Conservation (phyloP, 2,888 invertebrate genomes). For the Platycheirus rosarum region DNA sequence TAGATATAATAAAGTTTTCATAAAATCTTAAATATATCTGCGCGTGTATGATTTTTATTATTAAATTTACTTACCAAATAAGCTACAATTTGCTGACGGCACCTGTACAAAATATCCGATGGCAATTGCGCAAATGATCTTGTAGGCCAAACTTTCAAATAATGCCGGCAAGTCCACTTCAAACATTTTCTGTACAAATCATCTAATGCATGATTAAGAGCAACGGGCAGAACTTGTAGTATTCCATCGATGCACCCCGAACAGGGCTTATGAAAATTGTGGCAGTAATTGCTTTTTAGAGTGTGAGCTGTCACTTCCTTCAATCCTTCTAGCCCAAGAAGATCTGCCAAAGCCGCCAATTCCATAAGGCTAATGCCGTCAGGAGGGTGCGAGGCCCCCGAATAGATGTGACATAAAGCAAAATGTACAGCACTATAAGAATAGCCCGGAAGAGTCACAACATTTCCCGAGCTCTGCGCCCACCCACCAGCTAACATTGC, state of each 20-base stretch:
- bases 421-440: slow-evolving; percentile 93
- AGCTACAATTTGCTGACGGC: slow-evolving; percentile 91
- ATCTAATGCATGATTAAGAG: slow-evolving; percentile 92
- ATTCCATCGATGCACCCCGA: slow-evolving; percentile 93
- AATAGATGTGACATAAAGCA: slow-evolving; percentile 96
- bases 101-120: slow-evolving; percentile 91
- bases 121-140: slow-evolving; percentile 94
- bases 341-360: slow-evolving; percentile 93
- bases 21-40: no score
- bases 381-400: slow-evolving; percentile 94
- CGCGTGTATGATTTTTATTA: no score
- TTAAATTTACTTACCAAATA: slow-evolving; percentile 87
- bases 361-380: slow-evolving; percentile 93
- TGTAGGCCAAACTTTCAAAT: slow-evolving; percentile 94
- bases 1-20: no score
- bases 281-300: slow-evolving; percentile 94
- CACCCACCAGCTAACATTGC: slow-evolving; percentile 94
- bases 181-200: slow-evolving; percentile 93
- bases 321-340: slow-evolving; percentile 94
- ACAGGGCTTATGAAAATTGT: slow-evolving; percentile 97
- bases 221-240: slow-evolving; percentile 92
- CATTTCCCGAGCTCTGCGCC: slow-evolving; percentile 90
- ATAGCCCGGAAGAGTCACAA: slow-evolving; percentile 92
- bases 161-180: slow-evolving; percentile 93
- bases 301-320: slow-evolving; percentile 96